These are phyloP conservation scores for Trichonephila inaurata DNA, from an alignment of 1,140 invertebrate genomes.

Conservation along the genomic window DNA sequence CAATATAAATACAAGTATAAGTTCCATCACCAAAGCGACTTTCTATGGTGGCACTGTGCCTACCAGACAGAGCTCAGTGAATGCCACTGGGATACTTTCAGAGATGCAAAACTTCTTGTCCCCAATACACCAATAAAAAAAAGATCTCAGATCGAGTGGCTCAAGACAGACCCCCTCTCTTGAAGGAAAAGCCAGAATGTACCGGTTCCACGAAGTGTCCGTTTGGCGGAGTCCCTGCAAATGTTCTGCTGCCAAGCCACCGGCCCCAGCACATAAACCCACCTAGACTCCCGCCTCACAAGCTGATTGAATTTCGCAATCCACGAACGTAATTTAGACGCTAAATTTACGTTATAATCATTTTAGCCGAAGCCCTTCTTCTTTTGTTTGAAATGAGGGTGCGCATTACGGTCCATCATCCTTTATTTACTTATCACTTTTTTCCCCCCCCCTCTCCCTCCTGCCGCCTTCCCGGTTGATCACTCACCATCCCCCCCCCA, in stretches of 20 bases:
- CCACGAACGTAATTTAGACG: constrained; percentile 75
- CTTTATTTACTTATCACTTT: constrained; percentile 75
- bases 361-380: constrained; percentile 65
- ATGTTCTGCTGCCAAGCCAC: constrained; percentile 52
- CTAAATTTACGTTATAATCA: constrained; percentile 76
- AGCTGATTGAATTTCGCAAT: constrained; percentile 76
- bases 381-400: constrained; percentile 73
- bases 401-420: constrained; percentile 64
- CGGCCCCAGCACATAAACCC: constrained; percentile 22
- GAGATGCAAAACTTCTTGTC: neutral
- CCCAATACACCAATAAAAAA: neutral
- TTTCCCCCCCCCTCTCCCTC: constrained; percentile 40
- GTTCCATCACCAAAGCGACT: too few relatives aligned
- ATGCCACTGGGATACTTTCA: constrained; percentile 9
- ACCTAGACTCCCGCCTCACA: constrained; percentile 43
- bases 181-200: neutral
- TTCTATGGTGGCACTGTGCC: neutral
- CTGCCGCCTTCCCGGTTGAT: neutral
- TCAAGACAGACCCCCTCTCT: neutral
- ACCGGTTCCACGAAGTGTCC: constrained; percentile 52
- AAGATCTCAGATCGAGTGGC: neutral
- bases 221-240: constrained; percentile 33
- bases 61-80: neutral
- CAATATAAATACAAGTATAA: too few relatives aligned
- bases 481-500: neutral